Base-by-base conservation (phyloP, 2,113 vertebrate genomes). In the Grus americana region DNA sequence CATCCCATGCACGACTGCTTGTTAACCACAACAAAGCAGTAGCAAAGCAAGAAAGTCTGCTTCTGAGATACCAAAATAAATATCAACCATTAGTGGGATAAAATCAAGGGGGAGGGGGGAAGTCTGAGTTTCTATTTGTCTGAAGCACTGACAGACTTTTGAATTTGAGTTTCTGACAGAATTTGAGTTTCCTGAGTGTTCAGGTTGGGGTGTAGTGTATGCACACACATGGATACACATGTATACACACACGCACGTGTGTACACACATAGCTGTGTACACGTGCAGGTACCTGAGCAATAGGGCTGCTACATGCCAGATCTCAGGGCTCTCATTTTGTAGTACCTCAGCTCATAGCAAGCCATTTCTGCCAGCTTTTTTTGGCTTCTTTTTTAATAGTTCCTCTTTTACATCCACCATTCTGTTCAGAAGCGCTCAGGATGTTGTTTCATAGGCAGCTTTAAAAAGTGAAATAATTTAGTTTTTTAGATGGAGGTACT, bases 201-300 rank as follows among this genome's bases (percentile, higher is more conserved):
- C 40, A 34, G 27, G 12, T 47, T 26, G 68, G 19, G 24, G 2
- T 87, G 47, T 62, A 34, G 55, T 9, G 19, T 34, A 16, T 20
- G 27, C 29, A 26, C 34, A 46, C 3, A 2, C n/a, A 6, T 18
- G 63, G 44, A 10, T 67, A 7, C 40, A n/a, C 27, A 50, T 62
- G 14, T 42, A 11, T 11, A 5, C 38, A n/a, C 27, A 55, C 20
- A 27, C 24, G 36, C 50, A 15, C 3, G 2, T 0, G 0, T n/a
- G 23, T 10, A 22, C 27, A n/a, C 30, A 5, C 12, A 4, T 1
- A 67, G 20, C 65, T 49, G 24, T 44, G 38, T 20, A 15, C 15
- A 9, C 6, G 2, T 8, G 14, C 5, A 34, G 55, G 19, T 62
- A 22, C n/a, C 30, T 72, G 27, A 87, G 38, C 49, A 67, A 4